Evolutionary conservation across 2,113 vertebrate species (phyloP).

Genomic region (Otis tarda): DNA sequence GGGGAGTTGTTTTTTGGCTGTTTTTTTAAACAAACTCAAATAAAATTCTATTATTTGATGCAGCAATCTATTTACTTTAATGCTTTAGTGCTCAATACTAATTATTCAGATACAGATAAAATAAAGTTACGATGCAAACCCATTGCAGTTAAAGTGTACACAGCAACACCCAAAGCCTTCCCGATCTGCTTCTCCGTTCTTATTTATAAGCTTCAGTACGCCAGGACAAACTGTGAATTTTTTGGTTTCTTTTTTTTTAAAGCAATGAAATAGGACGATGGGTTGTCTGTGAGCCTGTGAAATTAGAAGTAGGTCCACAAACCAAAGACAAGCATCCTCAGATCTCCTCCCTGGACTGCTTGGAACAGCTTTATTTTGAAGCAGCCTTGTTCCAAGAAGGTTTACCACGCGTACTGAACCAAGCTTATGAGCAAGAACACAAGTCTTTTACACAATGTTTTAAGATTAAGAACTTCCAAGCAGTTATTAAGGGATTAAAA

Average conservation of each 20-base stretch:
- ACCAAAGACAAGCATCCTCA: background rate
- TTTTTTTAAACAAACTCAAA: background rate
- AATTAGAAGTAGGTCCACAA: background rate
- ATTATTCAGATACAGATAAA: background rate
- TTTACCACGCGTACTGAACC: background rate
- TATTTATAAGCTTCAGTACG: background rate
- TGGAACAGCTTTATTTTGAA: background rate
- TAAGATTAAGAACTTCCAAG: constrained; percentile 6
- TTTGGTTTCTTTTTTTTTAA: background rate
- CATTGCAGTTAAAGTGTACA: background rate
- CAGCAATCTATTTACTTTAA: background rate
- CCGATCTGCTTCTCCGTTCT: background rate
- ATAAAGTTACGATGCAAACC: background rate
- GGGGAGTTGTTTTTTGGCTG: background rate
- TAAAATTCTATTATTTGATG: background rate
- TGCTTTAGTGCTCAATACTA: background rate
- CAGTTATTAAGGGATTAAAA: constrained; percentile 28
- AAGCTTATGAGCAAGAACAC: background rate
- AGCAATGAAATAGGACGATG: background rate
- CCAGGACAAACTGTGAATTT: background rate
- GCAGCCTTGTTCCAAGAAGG: background rate
- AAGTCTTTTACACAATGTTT: background rate
- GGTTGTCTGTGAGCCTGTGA: background rate
- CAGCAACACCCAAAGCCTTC: background rate
- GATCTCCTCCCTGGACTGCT: background rate